phyloP scores from a whole-genome alignment of 1,140 invertebrate species.

The Helicoverpa armigera region DNA sequence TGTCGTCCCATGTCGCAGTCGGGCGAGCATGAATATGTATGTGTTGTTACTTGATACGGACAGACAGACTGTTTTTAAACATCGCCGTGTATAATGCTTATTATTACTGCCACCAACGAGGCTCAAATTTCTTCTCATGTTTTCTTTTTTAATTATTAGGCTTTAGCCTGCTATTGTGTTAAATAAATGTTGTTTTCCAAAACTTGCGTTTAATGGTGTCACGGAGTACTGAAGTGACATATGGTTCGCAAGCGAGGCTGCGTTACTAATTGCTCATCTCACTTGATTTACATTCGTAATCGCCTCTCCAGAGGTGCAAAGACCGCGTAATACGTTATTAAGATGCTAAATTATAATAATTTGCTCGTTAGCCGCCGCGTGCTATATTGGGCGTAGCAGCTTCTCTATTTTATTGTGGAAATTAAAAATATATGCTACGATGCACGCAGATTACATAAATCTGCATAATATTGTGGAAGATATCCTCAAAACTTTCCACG shows the following conservation, averaged over 20 bases:
- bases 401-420: conserved; percentile 6
- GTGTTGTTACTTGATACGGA: not conserved
- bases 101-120: not conserved
- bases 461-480: not conserved
- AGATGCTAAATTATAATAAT: conserved; percentile 36
- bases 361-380: conserved; percentile 22
- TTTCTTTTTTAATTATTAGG: not conserved
- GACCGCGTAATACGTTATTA: conserved; percentile 37
- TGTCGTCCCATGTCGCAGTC: not conserved
- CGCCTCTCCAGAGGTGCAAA: conserved; percentile 1
- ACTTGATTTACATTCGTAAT: conserved; percentile 9
- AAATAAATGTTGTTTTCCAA: not conserved
- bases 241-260: conserved; percentile 5
- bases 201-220: not conserved
- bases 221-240: conserved; percentile 28
- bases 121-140: not conserved
- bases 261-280: conserved; percentile 36
- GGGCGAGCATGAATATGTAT: not conserved
- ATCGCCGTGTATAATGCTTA: not conserved
- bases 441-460: conserved; percentile 29
- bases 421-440: not conserved
- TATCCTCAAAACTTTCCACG: conserved; percentile 21
- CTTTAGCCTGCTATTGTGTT: not conserved
- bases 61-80: conserved; percentile 4
- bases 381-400: conserved; percentile 23